phyloP scores from a whole-genome alignment of 1,140 invertebrate genomes.

The Diplogasteroides magnus region DNA sequence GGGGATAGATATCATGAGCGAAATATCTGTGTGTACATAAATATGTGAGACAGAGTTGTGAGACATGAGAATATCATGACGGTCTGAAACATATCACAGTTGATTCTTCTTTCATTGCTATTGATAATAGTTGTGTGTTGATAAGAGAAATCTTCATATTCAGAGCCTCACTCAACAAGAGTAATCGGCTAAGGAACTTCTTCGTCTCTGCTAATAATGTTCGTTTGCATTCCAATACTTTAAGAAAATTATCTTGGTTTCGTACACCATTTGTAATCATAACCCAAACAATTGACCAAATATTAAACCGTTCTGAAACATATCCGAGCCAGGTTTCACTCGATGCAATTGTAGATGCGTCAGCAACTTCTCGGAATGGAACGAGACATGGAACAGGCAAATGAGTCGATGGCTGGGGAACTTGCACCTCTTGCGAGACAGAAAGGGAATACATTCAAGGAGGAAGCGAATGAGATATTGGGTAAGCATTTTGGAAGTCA shows the following conservation, averaged over 20 bases:
- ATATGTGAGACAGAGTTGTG: too few species aligned
- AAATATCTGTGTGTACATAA: too few species aligned
- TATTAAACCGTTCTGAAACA: neutral
- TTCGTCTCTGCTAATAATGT: neutral
- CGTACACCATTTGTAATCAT: neutral
- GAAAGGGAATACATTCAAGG: constrained; percentile 39
- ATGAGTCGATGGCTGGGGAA: constrained; percentile 49
- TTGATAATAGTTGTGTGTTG: too few species aligned
- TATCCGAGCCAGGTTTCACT: neutral
- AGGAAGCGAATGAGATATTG: constrained; percentile 45
- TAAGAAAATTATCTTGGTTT: neutral
- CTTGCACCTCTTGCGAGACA: constrained; percentile 44
- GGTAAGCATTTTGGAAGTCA: too few species aligned
- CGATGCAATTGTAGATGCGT: constrained; percentile 38
- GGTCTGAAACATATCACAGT: too few species aligned
- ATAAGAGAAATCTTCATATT: neutral
- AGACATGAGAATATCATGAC: too few species aligned
- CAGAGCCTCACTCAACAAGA: neutral
- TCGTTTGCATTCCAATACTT: neutral
- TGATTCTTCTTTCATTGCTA: too few species aligned
- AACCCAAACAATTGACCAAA: neutral
- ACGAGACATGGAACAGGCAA: constrained; percentile 37
- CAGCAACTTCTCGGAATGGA: constrained; percentile 47
- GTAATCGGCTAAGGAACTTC: neutral
- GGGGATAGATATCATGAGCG: too few species aligned